These are phyloP conservation scores for Eublepharis macularius DNA, from an alignment of 2,113 vertebrate genomes.

Conservation along the genomic window DNA sequence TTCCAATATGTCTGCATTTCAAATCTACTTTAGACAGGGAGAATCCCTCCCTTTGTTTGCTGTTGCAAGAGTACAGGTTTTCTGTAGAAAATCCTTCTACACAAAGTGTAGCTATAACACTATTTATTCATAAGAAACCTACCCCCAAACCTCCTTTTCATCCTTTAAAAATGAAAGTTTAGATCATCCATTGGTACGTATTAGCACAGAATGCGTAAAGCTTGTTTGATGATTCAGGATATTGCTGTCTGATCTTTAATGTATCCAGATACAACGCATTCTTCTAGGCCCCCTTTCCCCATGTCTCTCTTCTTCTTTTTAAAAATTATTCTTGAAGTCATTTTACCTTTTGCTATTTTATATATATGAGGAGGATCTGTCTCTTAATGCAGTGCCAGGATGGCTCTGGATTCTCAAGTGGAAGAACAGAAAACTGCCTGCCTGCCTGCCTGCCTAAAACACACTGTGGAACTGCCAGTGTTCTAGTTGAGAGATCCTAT, in stretches of 20 bases:
- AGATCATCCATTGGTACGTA: background rate
- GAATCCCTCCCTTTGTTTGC: background rate
- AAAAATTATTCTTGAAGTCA: background rate
- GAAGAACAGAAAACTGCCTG: background rate
- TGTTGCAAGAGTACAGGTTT: background rate
- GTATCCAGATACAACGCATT: background rate
- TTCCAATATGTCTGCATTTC: background rate
- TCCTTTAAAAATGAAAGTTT: background rate
- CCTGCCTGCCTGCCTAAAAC: too few relatives aligned
- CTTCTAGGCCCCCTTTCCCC: background rate
- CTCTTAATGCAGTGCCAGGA: background rate
- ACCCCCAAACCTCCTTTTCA: background rate
- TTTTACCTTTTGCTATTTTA: background rate
- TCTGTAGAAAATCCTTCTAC: background rate
- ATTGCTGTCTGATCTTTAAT: background rate
- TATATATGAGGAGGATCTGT: background rate
- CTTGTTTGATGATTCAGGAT: background rate
- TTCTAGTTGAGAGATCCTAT: background rate
- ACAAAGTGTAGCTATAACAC: background rate
- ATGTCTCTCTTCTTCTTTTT: background rate
- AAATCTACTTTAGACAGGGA: background rate
- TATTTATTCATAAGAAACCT: background rate
- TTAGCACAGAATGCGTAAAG: background rate
- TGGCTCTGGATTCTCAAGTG: background rate
- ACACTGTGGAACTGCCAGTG: background rate